Base-by-base conservation (phyloP, 2,113 vertebrate species). In the Accipiter virgatus region DNA sequence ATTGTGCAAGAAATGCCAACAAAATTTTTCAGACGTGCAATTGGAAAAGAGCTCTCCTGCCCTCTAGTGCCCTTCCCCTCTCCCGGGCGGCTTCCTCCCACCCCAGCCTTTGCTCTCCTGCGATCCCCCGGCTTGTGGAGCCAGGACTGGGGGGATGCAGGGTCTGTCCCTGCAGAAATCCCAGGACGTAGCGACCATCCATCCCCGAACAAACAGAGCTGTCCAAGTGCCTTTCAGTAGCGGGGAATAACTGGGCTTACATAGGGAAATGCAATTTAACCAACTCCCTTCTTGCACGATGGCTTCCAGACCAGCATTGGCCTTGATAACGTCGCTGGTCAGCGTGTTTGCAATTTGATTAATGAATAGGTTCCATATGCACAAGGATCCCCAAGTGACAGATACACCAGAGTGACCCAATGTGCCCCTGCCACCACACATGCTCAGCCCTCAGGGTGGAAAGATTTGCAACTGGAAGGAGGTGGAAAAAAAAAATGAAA, bases 11-110 rank as follows among this genome's bases (percentile, higher is more conserved):
- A 77, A 53, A 25, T 0, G 34, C 25, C 50, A 13, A 1, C 15
- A 15, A 6, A 63, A 6, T 9, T 4, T 2, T 2, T 0, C 61
- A 48, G 48, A 19, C 0, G 8, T 6, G 19, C 53, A 1, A 13
- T 2, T 10, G 13, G 48, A 16, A 16, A 79, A 81, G 88, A 80
- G 65, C 95, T 88, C 95, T 96, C 85, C 97, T 96, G 96, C 97
- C 97, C 97, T 78, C 97, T 97, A 89, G 96, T 29, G 97, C 89
- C 80, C 16, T 52, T 61, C 68, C 36, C 43, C 21, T 63, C 80
- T 29, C 56, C 81, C 8, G 11, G 18, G 32, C 12, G 6, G 43
- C 25, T 65, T 32, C 58, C 9, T 52, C 53, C 18, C 21, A 9
- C 19, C 23, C 9, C 48, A 5, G 58, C 27, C 14, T 22, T 29